A percentile compares a stretch with the other conserved stretches of the same genome.
phyloP scores from a whole-genome alignment of 2,113 vertebrate species.

The Brachyhypopomus occidentalis region DNA sequence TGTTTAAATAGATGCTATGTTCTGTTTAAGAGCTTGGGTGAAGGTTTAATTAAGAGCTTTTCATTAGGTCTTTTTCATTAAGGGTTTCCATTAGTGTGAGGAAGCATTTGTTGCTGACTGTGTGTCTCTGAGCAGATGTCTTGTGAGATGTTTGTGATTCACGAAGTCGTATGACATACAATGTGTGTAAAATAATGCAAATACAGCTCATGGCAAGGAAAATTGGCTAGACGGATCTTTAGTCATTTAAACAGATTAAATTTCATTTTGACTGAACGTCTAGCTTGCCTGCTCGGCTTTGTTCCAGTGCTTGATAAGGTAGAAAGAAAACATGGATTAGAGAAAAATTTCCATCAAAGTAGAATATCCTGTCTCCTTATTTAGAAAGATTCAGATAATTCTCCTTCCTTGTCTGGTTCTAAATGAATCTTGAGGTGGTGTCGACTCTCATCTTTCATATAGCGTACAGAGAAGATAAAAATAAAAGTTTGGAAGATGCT shows the following conservation, averaged over 20 bases:
- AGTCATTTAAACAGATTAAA: conserved; percentile 37
- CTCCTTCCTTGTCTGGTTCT: conserved; percentile 6
- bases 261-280: conserved; percentile 27
- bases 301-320: conserved; percentile 24
- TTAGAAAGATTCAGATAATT: conserved; percentile 25
- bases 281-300: conserved; percentile 31
- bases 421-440: conserved; percentile 13
- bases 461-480: neutral
- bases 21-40: conserved; percentile 5
- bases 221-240: conserved; percentile 27
- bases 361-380: conserved; percentile 11
- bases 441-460: conserved; percentile 6
- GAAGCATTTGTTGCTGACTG: conserved; percentile 1
- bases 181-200: neutral
- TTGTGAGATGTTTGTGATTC: conserved; percentile 1
- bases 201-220: neutral
- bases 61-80: neutral
- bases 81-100: neutral
- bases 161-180: neutral
- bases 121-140: conserved; percentile 10
- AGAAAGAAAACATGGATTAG: conserved; percentile 35
- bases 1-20: conserved; percentile 4
- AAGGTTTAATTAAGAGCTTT: conserved; percentile 25
- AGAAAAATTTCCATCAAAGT: conserved; percentile 16
- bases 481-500: too few species aligned